phyloP scores from a whole-genome alignment of 1,140 invertebrate genomes.

The Drosophila nasuta region DNA sequence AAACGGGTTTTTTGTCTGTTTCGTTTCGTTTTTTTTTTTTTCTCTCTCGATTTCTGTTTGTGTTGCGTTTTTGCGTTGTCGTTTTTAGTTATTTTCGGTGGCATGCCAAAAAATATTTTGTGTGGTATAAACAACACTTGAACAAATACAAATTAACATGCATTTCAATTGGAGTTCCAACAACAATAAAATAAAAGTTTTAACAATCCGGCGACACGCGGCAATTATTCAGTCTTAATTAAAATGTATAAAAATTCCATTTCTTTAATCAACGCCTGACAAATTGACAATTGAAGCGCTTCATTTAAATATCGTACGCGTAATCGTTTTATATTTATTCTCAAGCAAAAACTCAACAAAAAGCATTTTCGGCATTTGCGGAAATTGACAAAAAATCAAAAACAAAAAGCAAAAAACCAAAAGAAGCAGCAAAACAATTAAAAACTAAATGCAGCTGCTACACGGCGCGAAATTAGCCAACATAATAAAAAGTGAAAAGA shows the following conservation, averaged over 20 bases:
- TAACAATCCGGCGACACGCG: conserved; percentile 55
- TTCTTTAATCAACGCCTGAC: conserved; percentile 54
- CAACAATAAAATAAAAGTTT: conserved; percentile 49
- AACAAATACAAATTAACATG: conserved; percentile 48
- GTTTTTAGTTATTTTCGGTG: conserved; percentile 62
- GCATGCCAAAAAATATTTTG: conserved; percentile 39
- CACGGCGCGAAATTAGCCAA: conserved; percentile 2
- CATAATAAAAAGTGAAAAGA: neutral
- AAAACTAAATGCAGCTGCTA: conserved; percentile 26
- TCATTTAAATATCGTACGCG: conserved; percentile 38
- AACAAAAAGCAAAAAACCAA: no score
- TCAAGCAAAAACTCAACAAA: conserved; percentile 11
- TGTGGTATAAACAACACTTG: conserved; percentile 32
- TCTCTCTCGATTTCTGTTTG: conserved; percentile 42
- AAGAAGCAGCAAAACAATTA: conserved; percentile 12
- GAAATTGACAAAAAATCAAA: conserved; percentile 32
- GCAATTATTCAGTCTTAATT: conserved; percentile 73
- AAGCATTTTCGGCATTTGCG: conserved; percentile 30
- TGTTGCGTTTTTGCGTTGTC: conserved; percentile 13
- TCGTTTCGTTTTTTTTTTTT: conserved; percentile 10
- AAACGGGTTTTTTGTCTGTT: conserved; percentile 24
- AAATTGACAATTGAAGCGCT: conserved; percentile 52
- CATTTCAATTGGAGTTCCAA: conserved; percentile 54
- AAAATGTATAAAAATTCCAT: conserved; percentile 62
- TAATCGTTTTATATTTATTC: conserved; percentile 32